phyloP scores from a whole-genome alignment of 2,797 vertebrate species.

The Protonibea diacanthus region DNA sequence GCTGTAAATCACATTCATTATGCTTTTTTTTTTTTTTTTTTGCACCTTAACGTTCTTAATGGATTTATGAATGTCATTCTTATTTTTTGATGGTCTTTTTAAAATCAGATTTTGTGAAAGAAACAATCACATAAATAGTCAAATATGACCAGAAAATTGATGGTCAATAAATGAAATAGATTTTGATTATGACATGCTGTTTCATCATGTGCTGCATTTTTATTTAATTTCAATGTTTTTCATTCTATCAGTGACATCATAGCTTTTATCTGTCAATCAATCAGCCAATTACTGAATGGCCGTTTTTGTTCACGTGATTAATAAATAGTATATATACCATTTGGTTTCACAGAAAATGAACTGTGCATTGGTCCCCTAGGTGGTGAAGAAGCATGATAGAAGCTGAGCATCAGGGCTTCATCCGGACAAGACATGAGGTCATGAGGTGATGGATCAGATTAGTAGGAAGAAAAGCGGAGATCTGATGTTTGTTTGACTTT shows the following conservation, averaged over 20 bases:
- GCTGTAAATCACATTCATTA: neutral
- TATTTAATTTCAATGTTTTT: too few species aligned
- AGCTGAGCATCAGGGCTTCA: neutral
- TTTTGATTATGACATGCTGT: neutral
- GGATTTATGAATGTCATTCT: neutral
- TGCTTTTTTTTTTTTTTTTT: too few species aligned
- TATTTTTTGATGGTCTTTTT: neutral
- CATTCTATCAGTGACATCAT: neutral
- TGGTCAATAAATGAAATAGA: neutral
- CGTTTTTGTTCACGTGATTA: too few species aligned
- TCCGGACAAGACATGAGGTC: neutral
- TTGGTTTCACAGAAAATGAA: neutral
- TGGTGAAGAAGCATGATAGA: neutral
- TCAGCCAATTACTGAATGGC: neutral
- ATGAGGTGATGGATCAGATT: slow-evolving; percentile 35
- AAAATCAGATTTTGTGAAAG: neutral
- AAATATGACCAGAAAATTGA: neutral
- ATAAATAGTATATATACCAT: too few species aligned
- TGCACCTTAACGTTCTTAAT: neutral
- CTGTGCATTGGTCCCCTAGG: neutral
- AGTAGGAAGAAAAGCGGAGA: slow-evolving; percentile 79
- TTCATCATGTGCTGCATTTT: neutral
- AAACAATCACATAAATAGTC: neutral
- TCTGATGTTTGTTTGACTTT: slow-evolving; percentile 83
- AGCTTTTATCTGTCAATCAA: neutral